Conservation (phyloP, 2,888 invertebrate species). For the Tortricodes alternella region DNA sequence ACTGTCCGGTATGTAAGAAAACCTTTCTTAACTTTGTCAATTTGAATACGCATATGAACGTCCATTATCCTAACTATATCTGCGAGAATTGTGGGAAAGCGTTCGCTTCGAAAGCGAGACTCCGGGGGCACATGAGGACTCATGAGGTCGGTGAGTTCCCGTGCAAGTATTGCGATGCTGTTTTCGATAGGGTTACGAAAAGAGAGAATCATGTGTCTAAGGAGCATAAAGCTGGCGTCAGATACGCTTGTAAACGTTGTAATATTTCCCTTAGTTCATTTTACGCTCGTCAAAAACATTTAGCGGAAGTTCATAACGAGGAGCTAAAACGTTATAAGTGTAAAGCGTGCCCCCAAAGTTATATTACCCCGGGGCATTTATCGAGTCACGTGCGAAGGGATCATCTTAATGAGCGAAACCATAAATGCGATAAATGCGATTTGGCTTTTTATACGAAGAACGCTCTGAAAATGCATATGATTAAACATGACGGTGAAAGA, state of each 20-base stretch:
- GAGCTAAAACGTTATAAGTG: constrained; percentile 74
- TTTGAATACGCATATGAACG: constrained; percentile 78
- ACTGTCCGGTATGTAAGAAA: constrained; percentile 72
- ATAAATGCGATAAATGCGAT: constrained; percentile 78
- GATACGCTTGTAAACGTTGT: constrained; percentile 71
- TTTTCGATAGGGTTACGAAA: constrained; percentile 71
- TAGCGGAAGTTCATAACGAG: constrained; percentile 73
- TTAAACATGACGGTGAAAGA: constrained; percentile 78
- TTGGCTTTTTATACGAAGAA: constrained; percentile 80
- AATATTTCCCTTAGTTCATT: constrained; percentile 69
- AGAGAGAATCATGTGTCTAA: constrained; percentile 74
- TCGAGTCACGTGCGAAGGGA: constrained; percentile 73
- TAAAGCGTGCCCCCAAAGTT: constrained; percentile 74
- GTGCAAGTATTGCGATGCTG: constrained; percentile 63
- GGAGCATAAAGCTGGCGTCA: constrained; percentile 69
- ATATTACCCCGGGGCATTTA: constrained; percentile 72
- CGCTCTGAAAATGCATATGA: constrained; percentile 81
- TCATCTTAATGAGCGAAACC: constrained; percentile 73
- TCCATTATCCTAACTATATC: constrained; percentile 76
- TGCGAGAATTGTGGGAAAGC: constrained; percentile 80
- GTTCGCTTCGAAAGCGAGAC: constrained; percentile 75
- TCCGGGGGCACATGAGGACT: constrained; percentile 77
- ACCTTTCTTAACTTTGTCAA: constrained; percentile 69
- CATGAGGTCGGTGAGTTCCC: constrained; percentile 77
- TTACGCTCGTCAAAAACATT: constrained; percentile 71